Evolutionary conservation across 2,888 invertebrate genomes (phyloP).

Genomic region (Silvanus unidentatus): DNA sequence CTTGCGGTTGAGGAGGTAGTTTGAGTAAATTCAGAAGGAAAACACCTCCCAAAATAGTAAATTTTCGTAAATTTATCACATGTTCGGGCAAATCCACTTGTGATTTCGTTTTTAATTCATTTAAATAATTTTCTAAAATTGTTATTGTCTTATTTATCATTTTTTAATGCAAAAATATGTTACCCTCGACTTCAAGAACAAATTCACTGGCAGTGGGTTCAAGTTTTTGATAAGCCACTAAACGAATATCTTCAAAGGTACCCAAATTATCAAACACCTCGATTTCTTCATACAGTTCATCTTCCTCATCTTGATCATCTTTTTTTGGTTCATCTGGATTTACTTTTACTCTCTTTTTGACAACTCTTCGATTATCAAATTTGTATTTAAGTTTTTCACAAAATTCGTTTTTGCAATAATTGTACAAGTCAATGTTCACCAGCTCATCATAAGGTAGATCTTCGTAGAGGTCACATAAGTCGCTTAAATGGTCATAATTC

Average conservation of each 20-base stretch:
- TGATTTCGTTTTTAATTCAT: too few species aligned
- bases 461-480: conserved; percentile 40
- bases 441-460: not conserved
- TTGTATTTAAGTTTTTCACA: conserved; percentile 36
- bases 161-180: too few species aligned
- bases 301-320: conserved; percentile 6
- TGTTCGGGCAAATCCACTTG: conserved; percentile 45
- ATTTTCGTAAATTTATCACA: conserved; percentile 70
- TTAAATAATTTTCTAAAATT: too few species aligned
- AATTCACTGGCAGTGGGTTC: conserved; percentile 34
- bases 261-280: conserved; percentile 3
- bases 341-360: conserved; percentile 1
- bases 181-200: conserved; percentile 26
- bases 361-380: conserved; percentile 27
- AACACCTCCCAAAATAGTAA: conserved; percentile 70
- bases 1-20: conserved; percentile 73
- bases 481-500: conserved; percentile 52
- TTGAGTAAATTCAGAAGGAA: conserved; percentile 66
- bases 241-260: conserved; percentile 31
- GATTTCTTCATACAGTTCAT: conserved; percentile 8
- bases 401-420: conserved; percentile 34
- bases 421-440: conserved; percentile 24
- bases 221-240: conserved; percentile 36
- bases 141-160: too few species aligned
- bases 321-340: not conserved